Evolutionary conservation across 2,113 vertebrate species (phyloP), one percentile per base, ranked within the genome.

Genomic region (Lethenteron camtschaticum): DNA sequence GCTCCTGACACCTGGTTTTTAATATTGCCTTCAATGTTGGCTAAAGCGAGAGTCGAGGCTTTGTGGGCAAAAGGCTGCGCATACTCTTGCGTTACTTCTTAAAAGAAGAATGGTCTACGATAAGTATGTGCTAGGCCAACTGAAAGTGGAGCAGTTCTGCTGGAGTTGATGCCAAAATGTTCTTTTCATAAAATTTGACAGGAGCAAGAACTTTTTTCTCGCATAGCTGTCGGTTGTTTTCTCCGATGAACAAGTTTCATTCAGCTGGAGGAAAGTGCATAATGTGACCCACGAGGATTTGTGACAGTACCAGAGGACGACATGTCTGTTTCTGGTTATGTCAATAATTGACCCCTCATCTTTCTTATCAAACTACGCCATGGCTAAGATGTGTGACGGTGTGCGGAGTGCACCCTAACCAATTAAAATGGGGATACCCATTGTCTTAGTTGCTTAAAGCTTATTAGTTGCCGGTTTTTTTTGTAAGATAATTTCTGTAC

Each of bases 1-100:
- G n/a, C 24, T 66, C 63, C n/a, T 66, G n/a, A n/a, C 63, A 16
- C 8, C 63, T 66, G n/a, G 63, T 66, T 66, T 66, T 66, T 66
- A 66, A 16, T 66, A 16, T 66, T 24, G n/a, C 8, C n/a, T 66
- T 66, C 24, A 24, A 66, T 66, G 24, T 66, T 66, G n/a, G 63
- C 24, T 66, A 24, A 66, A 24, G 63, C n/a, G 24, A 10, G 63
- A 66, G 63, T n/a, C 24, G 8, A 24, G n/a, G 63, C n/a, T 66
- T 66, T n/a, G n/a, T n/a, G 63, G 9, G 10, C 63, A 9, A 66
- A 66, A 10, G 10, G n/a, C 10, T 66, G n/a, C 63, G 10, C n/a
- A n/a, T 66, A 16, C 24, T 66, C n/a, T 8, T 66, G 63, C 3
- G 9, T n/a, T 66, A 24, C 63, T 66, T 24, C n/a, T 16, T 24